Base-by-base conservation (phyloP, 2,113 vertebrate genomes). In the Eonycteris spelaea region DNA sequence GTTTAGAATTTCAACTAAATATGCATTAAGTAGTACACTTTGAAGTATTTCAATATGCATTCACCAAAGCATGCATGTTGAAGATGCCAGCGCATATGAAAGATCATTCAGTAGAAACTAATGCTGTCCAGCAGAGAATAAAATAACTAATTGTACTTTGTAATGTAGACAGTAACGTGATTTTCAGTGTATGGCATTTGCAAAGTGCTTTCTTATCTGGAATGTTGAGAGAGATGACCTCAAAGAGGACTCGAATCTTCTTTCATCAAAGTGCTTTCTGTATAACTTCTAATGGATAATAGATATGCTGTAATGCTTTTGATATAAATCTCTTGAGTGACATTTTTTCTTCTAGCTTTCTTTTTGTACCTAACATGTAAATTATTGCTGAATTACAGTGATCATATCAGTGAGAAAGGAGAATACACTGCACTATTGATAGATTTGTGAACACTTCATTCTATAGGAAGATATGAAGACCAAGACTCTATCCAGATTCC, bases 101-200 rank as follows among this genome's bases (percentile, higher is more conserved):
- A 90, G 77, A 45, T 93, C 92, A 96, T 95, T 95, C 90, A 84
- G 15, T 79, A 95, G 96, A 96, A 97, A 94, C 90, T 75, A 97
- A 96, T 94, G 74, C 43, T 97, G 94, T 96, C 78, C 55, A 90
- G 55, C 51, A 94, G 78, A 86, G 80, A 96, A 96, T 95, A 90
- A 94, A 95, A 15, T 95, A 90, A 82, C 51, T 95, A 95, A 94
- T 33, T 80, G 74, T 93, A 97, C 92, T 96, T 83, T 92, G 79
- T 90, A 91, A 91, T 80, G 70, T 86, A 93, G 35, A 10, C 51
- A 48, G 43, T 95, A 87, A 95, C 82, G 84, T 91, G 71, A 92
- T 92, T 87, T 94, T 90, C 75, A 96, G 63, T 80, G 75, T 90
- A 45, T 38, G 18, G 12, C 77, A 95, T 92, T 90, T 92, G 87